Evolutionary conservation across 2,888 invertebrate species (phyloP), one percentile per base, ranked within the genome.

Genomic region (Germaria angustata): DNA sequence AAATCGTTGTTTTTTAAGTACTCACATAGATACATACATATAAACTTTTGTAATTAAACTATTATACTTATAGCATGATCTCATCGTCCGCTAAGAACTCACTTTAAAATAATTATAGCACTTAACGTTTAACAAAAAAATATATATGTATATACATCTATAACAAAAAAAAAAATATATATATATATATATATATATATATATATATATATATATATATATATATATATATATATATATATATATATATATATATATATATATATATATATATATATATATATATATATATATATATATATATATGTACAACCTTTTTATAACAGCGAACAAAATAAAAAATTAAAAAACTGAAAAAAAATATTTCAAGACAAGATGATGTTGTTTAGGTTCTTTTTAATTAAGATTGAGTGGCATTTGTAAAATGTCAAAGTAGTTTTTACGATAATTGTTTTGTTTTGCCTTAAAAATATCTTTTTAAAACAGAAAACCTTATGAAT

Each of bases 361-460:
- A 46, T 32, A 53, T 59, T 81, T 59, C 53, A 53, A 59, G 57
- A 61, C 61, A 68, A 65, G 68, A 78, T 69, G 73, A 78, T 68
- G 73, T 78, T 78, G 73, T 73, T 81, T 73, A 69, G 72, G 68
- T 78, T 77, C 68, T 73, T 78, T 81, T 41, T 81, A 81, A 81
- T 81, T 81, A 78, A 78, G 81, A 78, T 78, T 81, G 78, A 81
- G 72, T 78, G 78, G 73, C 73, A 78, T 81, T 78, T 69, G 81
- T 81, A 72, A 81, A 72, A 81, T 81, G 81, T 78, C 81, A 81
- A 77, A 73, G 78, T 78, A 73, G 77, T 73, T 81, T 81, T 81
- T 55, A 73, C 69, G 73, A 78, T 78, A 81, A 81, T 78, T 78
- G 73, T 78, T 68, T 81, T 73, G 78, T 73, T 81, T 78, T 78